These are phyloP conservation scores for Scaptomyza graminum DNA, from an alignment of 1,140 invertebrate species.

Conservation along the genomic window DNA sequence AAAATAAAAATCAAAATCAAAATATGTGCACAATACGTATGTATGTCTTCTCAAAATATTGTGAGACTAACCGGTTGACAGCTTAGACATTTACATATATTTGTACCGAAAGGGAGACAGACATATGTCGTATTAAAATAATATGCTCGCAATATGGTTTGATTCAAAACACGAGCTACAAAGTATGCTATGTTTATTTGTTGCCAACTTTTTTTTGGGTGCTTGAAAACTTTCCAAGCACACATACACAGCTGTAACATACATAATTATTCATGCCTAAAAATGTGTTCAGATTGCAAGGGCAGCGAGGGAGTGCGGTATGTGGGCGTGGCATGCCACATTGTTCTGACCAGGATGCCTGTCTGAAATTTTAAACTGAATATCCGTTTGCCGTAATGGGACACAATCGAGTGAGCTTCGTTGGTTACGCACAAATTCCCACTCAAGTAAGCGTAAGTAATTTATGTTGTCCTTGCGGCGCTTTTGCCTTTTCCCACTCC, in stretches of 20 bases:
- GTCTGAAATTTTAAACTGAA: conserved; percentile 78
- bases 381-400: conserved; percentile 80
- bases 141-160: conserved; percentile 63
- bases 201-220: conserved; percentile 57
- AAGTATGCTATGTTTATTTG: conserved; percentile 61
- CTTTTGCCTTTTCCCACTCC: conserved; percentile 46
- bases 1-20: conserved; percentile 14
- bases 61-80: conserved; percentile 31
- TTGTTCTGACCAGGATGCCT: conserved; percentile 45
- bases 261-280: conserved; percentile 79
- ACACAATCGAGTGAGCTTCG: conserved; percentile 81
- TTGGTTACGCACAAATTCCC: conserved; percentile 83
- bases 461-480: conserved; percentile 82
- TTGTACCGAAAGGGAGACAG: conserved; percentile 5
- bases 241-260: conserved; percentile 29
- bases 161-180: conserved; percentile 30
- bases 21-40: conserved; percentile 19
- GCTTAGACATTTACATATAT: conserved; percentile 14
- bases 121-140: conserved; percentile 52
- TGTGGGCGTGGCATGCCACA: conserved; percentile 2
- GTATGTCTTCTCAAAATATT: conserved; percentile 7
- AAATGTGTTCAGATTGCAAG: conserved; percentile 39
- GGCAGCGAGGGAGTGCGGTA: background rate
- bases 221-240: conserved; percentile 13
- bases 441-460: conserved; percentile 83